Conservation (phyloP, 2,888 invertebrate species). For the Lepidochrysops patricia region DNA sequence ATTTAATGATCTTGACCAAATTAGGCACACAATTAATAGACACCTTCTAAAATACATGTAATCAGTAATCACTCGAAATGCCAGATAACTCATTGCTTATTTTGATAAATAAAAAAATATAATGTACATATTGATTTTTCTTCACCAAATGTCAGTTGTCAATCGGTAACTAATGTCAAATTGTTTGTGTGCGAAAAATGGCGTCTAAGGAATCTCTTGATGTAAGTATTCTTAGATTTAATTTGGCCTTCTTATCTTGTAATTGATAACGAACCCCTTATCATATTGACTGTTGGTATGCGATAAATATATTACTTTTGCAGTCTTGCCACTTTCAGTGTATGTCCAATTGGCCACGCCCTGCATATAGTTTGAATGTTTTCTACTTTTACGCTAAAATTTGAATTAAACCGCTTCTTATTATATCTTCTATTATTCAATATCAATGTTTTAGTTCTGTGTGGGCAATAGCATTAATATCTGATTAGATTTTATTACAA, state of each 20-base stretch:
- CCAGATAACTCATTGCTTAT: conserved; percentile 21
- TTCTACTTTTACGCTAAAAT: conserved; percentile 11
- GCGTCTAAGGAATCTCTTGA: conserved; percentile 72
- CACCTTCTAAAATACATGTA: too few relatives aligned
- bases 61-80: neutral
- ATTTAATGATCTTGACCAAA: too few relatives aligned
- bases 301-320: neutral
- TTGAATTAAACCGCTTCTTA: conserved; percentile 10
- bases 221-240: conserved; percentile 52
- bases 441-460: neutral
- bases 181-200: conserved; percentile 69
- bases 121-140: conserved; percentile 38
- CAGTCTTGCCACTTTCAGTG: neutral
- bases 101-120: conserved; percentile 31
- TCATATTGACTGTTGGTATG: neutral
- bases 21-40: too few relatives aligned
- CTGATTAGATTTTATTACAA: neutral
- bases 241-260: conserved; percentile 25
- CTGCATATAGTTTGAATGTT: neutral
- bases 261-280: conserved; percentile 1
- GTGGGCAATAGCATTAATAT: neutral
- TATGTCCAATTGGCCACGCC: conserved; percentile 14
- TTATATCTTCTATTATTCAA: neutral
- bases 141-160: conserved; percentile 38
- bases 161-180: conserved; percentile 43